Evolutionary conservation across 2,888 invertebrate species (phyloP).

Genomic region (Chydorus sphaericus): DNA sequence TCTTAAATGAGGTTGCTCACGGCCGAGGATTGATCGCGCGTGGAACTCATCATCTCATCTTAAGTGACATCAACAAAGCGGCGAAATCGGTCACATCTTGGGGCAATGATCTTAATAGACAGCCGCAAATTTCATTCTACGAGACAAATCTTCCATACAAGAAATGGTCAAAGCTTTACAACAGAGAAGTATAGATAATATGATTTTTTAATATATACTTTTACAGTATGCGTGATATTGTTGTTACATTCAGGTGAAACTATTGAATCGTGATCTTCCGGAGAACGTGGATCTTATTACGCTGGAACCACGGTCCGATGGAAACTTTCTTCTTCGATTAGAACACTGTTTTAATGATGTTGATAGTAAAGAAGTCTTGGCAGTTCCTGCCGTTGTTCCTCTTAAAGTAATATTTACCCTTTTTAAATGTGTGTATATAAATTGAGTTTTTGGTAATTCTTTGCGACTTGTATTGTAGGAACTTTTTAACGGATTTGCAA

Average conservation of each 20-base stretch:
- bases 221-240: no score
- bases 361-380: not conserved
- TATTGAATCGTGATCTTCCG: conserved; percentile 42
- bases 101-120: no score
- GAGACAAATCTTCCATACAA: no score
- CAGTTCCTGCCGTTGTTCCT: not conserved
- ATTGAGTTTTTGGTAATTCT: no score
- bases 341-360: conserved; percentile 59
- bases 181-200: no score
- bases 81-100: no score
- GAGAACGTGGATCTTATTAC: conserved; percentile 58
- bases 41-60: not conserved
- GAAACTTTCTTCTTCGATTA: conserved; percentile 48
- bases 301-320: conserved; percentile 55
- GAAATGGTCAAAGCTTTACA: no score
- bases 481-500: not conserved
- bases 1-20: conserved; percentile 62
- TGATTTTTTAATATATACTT: no score
- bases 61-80: not conserved
- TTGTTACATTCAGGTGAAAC: conserved; percentile 36
- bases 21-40: not conserved
- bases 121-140: no score
- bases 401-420: no score
- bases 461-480: not conserved
- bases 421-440: no score